Percentiles rank a stretch among this genome's conserved stretches.
Conservation (phyloP, 2,113 vertebrate genomes). For the Azemiops feae region DNA sequence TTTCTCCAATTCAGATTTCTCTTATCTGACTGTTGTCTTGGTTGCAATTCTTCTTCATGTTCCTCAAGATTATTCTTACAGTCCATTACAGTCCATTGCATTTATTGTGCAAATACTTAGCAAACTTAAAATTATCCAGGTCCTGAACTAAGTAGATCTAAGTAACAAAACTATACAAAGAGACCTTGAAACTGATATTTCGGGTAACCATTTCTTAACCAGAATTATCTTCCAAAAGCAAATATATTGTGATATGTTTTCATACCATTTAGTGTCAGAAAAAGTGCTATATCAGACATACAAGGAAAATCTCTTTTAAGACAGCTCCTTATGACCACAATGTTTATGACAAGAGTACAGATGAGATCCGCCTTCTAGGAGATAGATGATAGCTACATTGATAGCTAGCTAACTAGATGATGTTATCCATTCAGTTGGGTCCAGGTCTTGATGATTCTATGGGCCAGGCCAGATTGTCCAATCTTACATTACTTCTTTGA, state of each 20-base stretch:
- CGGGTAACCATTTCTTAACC: neutral
- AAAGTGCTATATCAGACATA: too few species aligned
- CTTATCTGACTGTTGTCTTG: neutral
- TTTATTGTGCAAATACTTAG: neutral
- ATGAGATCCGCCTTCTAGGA: neutral
- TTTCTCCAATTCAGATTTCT: neutral
- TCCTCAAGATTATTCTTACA: neutral
- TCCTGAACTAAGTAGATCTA: neutral
- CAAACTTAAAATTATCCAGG: neutral
- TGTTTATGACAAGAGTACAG: neutral
- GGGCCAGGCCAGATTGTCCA: neutral
- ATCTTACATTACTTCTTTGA: neutral
- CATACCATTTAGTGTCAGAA: neutral
- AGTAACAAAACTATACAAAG: neutral
- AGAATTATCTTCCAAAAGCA: neutral
- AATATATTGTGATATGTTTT: neutral
- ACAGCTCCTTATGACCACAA: neutral
- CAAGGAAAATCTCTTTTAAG: neutral
- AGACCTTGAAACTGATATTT: neutral
- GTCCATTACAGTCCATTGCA: neutral
- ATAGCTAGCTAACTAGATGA: neutral
- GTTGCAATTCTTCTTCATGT: neutral
- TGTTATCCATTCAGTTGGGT: neutral
- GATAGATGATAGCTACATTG: neutral
- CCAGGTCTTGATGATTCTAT: neutral